Evolutionary conservation across 1,140 invertebrate genomes (phyloP).

Genomic region (Neuroterus valhalla): DNA sequence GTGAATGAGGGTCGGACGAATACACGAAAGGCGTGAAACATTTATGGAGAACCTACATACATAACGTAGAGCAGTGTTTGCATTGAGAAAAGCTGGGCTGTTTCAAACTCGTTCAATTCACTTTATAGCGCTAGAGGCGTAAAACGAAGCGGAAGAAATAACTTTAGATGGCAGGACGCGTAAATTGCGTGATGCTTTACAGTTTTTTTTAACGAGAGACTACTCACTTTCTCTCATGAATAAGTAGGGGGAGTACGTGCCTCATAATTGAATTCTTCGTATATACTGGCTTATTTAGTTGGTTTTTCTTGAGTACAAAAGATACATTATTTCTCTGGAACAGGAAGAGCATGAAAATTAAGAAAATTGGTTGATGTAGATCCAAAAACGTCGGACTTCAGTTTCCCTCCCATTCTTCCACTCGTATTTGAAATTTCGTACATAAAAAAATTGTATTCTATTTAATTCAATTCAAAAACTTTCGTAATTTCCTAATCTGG

Average conservation of each 20-base stretch:
- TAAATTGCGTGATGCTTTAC: slow-evolving; percentile 2
- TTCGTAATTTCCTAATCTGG: too few relatives aligned
- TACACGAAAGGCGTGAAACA: slow-evolving; percentile 3
- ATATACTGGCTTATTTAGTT: background rate
- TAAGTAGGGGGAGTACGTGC: background rate
- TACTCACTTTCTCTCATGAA: background rate
- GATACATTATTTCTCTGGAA: too few relatives aligned
- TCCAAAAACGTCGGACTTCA: too few relatives aligned
- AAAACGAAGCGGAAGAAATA: background rate
- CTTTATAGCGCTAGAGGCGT: slow-evolving; percentile 9
- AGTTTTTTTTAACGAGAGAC: slow-evolving; percentile 16
- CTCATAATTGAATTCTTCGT: background rate
- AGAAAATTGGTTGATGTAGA: too few relatives aligned
- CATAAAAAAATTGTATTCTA: too few relatives aligned
- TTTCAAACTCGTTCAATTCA: slow-evolving; percentile 21
- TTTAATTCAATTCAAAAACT: too few relatives aligned
- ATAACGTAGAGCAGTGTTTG: background rate
- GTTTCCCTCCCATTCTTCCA: too few relatives aligned
- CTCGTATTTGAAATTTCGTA: too few relatives aligned
- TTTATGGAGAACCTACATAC: slow-evolving; percentile 9
- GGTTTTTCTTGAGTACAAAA: too few relatives aligned
- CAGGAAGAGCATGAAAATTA: too few relatives aligned
- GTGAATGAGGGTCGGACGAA: background rate
- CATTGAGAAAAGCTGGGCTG: slow-evolving; percentile 18
- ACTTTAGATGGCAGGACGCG: background rate